Base-by-base conservation (phyloP, 2,113 vertebrate genomes). In the Oxyruncus cristatus region DNA sequence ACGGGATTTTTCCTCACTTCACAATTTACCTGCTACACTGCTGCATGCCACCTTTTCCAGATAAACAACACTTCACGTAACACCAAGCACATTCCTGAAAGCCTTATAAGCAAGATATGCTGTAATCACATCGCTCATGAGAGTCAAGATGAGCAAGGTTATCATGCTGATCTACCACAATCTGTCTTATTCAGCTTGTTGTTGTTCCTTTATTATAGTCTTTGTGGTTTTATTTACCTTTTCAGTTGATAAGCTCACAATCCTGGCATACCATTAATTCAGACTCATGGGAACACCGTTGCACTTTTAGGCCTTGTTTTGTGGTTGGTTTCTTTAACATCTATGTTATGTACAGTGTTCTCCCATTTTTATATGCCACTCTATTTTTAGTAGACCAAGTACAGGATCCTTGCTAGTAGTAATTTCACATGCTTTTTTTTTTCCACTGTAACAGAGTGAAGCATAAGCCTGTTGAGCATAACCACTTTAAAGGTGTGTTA, bases 41-140 rank as follows among this genome's bases (percentile, higher is more conserved):
- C 42, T 79, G 73, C 0, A 0, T 1, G 5, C 19, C 50, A 52
- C 19, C 49, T 62, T 89, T 50, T 23, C 27, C 46, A 84, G 44
- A 33, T 42, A 35, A 84, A 58, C 13, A 58, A 30, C 11, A 20
- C 8, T 58, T 55, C 32, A 39, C 5, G 3, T 23, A 32, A 27
- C 21, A 62, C 12, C 59, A 91, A 83, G 44, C 12, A 61, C 24
- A 33, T 35, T 77, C 28, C 63, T 76, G 22, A 22, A 73, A 24
- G 44, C 9, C 16, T 80, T 41, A 1, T 32, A 70, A 50, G 2
- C 41, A 56, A 73, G 8, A 59, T 33, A 4, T 79, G 16, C 67
- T 83, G 35, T 8, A 47, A 28, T n/a, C 21, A 59, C 46, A 18
- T 19, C 59, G 52, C 22, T 72, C 78, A 19, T 22, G 68, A 22